These are phyloP conservation scores for Dysidea cf. avara DNA, from an alignment of 37 sponge, comb jelly and placozoan genomes.

Conservation along the genomic window DNA sequence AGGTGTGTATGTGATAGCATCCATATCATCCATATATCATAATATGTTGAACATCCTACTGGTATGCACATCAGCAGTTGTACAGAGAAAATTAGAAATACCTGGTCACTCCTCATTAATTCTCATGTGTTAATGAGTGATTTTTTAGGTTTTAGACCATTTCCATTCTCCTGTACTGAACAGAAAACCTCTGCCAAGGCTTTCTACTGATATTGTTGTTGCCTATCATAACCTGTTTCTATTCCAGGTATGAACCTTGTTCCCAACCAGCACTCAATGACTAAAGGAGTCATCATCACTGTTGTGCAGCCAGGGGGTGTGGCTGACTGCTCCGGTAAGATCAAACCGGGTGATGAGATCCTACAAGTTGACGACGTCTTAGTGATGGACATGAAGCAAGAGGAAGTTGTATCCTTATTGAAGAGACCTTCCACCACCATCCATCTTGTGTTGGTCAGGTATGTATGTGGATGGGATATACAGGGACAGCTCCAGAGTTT, in stretches of 20 bases:
- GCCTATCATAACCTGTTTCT: no score
- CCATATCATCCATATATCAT: no score
- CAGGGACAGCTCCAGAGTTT: no score
- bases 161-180: background rate
- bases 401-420: constrained; percentile 51
- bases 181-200: background rate
- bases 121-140: background rate
- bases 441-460: constrained; percentile 68
- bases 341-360: constrained; percentile 77
- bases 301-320: constrained; percentile 69
- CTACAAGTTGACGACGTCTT: constrained; percentile 69
- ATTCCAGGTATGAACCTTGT: constrained; percentile 57
- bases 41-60: no score
- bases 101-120: no score
- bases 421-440: constrained; percentile 40
- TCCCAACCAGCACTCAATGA: background rate
- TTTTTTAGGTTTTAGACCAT: background rate
- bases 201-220: background rate
- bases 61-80: no score
- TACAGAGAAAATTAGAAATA: no score
- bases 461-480: background rate
- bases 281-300: constrained; percentile 64
- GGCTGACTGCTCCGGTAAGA: constrained; percentile 54
- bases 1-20: constrained; percentile 29
- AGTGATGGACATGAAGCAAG: constrained; percentile 59